A percentile compares a stretch with the other conserved stretches of the same genome.
Evolutionary conservation across 64 coral and sea anemone species (phyloP).

Genomic region (Acropora yongei): DNA sequence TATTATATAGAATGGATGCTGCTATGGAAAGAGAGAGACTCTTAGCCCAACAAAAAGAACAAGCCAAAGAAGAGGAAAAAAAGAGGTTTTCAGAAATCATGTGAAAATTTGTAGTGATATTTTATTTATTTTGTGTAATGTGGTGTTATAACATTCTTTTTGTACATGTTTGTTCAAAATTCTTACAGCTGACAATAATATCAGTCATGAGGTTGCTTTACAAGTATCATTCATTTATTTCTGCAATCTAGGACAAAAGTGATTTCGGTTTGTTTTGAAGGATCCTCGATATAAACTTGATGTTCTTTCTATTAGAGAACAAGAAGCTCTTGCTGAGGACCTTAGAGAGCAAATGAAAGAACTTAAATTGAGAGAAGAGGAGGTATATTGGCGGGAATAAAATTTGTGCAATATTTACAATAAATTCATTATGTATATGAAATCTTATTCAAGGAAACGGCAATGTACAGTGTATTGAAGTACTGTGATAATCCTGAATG

Average conservation of each 20-base stretch:
- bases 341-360: conserved; percentile 94
- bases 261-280: no score
- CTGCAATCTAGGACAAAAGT: no score
- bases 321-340: conserved; percentile 73
- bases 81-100: conserved; percentile 39
- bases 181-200: no score
- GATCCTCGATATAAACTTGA: background rate
- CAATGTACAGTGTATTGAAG: no score
- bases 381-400: conserved; percentile 37
- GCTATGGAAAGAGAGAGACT: conserved; percentile 78
- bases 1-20: conserved; percentile 55
- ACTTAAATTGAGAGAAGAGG: conserved; percentile 87
- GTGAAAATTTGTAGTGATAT: background rate
- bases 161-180: background rate
- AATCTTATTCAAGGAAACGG: no score
- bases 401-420: no score
- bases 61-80: conserved; percentile 66
- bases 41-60: conserved; percentile 60
- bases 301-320: conserved; percentile 51
- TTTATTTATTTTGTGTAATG: no score
- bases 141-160: background rate
- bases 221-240: no score
- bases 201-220: no score
- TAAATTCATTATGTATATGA: no score
- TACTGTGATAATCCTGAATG: no score